Evolutionary conservation across 2,113 vertebrate genomes (phyloP), one percentile per base, ranked within the genome.

Genomic region (Neomonachus schauinslandi): DNA sequence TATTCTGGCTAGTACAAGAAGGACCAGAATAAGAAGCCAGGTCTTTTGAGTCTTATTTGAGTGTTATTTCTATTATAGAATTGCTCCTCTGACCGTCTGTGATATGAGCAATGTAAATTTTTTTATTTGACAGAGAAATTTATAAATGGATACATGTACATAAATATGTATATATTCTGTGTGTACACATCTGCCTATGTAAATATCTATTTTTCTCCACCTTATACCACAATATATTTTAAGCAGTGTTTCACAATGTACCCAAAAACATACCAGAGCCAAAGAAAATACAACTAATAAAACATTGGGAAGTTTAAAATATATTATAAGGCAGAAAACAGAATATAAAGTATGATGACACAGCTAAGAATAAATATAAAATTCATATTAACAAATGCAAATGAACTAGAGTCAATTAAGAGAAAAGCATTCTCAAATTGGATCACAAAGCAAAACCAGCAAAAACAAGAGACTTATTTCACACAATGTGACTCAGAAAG

Each of bases 261-360:
- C 28, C 1, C 10, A 65, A 33, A 72, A 95, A 96, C 83, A 89
- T 88, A 72, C 28, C 51, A 97, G 33, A 46, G 8, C 53, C 28
- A 53, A 42, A 33, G 26, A 91, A 97, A 96, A 71, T 71, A 15
- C 3, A 69, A 7, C 49, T 92, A 14, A 91, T 79, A 87, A 96
- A 95, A 39, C 42, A 69, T 74, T 83, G 19, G 36, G 31, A 65
- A 90, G 24, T 8, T 79, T 77, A 95, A 95, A 83, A 83, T 94
- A 55, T 49, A 91, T 22, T 69, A 9, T 55, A 46, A 83, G 74
- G 77, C 59, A 87, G 28, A 82, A 96, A 93, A 46, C 16, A 85
- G 46, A 76, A 33, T 42, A 26, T 13, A n/a, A 95, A 95, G 33
- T 39, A 57, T 49, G 22, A 24, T 19, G 14, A 63, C 13, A 57